These are phyloP conservation scores for Gobiocypris rarus DNA, from an alignment of 2,113 vertebrate genomes.

Conservation along the genomic window DNA sequence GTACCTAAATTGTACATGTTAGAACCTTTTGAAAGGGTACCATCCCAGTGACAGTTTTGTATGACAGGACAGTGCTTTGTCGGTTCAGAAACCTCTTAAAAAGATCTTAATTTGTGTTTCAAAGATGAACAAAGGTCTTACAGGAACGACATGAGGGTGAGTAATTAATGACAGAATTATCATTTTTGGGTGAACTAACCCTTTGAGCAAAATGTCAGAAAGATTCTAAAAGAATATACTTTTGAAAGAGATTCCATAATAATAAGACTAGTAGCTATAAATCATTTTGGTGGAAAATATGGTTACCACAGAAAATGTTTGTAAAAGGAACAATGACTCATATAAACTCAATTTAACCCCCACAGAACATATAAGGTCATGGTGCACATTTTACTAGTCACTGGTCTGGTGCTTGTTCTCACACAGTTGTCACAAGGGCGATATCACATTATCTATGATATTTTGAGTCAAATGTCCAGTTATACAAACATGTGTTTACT, in stretches of 20 bases:
- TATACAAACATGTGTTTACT: background rate
- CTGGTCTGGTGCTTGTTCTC: background rate
- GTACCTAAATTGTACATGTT: too few species aligned
- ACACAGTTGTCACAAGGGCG: background rate
- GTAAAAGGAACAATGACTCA: background rate
- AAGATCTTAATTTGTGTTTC: too few species aligned
- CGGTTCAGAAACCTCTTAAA: too few species aligned
- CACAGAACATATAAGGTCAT: background rate
- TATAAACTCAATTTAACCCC: background rate
- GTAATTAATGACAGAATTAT: too few species aligned
- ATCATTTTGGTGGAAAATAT: background rate
- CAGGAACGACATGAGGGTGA: too few species aligned
- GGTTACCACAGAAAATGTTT: background rate
- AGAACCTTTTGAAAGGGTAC: too few species aligned
- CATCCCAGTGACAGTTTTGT: too few species aligned
- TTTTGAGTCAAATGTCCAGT: slow-evolving; percentile 3
- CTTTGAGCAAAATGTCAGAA: background rate
- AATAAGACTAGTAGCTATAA: background rate
- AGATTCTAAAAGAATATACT: background rate
- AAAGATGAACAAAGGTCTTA: too few species aligned
- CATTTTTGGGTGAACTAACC: too few species aligned
- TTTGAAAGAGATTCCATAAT: too few species aligned
- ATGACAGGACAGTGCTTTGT: too few species aligned
- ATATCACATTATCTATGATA: background rate
- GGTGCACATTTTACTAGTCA: background rate